Percentiles rank a stretch among this genome's conserved stretches.
phyloP scores from a whole-genome alignment of 2,797 vertebrate genomes.

The Paratrypauchen microcephalus region DNA sequence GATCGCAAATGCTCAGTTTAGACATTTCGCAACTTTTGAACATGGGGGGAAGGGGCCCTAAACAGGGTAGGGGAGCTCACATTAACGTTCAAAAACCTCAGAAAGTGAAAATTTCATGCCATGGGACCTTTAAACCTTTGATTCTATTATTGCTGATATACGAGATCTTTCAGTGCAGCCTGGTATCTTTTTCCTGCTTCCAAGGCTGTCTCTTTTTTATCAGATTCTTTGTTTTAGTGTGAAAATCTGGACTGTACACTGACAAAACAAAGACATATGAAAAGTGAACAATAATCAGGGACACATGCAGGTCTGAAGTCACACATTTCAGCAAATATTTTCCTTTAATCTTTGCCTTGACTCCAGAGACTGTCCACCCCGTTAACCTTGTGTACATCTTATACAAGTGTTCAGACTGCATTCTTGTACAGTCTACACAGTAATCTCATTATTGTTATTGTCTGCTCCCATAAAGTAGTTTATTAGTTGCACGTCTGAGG shows the following conservation, averaged over 20 bases:
- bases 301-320: not conserved
- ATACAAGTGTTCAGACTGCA: not conserved
- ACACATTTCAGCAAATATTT: too few species aligned
- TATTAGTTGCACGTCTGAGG: not conserved
- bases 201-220: not conserved
- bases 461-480: constrained; percentile 12
- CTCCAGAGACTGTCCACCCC: not conserved
- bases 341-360: not conserved
- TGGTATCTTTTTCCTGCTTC: not conserved
- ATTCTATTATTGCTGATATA: too few species aligned
- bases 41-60: too few species aligned
- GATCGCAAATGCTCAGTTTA: too few species aligned
- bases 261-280: not conserved
- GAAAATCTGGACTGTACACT: not conserved
- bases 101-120: too few species aligned
- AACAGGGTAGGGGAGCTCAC: too few species aligned
- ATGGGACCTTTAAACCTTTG: too few species aligned
- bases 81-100: too few species aligned
- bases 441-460: not conserved
- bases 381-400: not conserved
- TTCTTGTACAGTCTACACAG: not conserved
- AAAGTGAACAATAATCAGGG: not conserved
- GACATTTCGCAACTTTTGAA: too few species aligned
- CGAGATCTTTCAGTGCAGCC: not conserved
- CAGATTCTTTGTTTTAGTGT: not conserved